Evolutionary conservation across 2,797 vertebrate species (phyloP), one percentile per base, ranked within the genome.

Genomic region (Leuciscus waleckii): DNA sequence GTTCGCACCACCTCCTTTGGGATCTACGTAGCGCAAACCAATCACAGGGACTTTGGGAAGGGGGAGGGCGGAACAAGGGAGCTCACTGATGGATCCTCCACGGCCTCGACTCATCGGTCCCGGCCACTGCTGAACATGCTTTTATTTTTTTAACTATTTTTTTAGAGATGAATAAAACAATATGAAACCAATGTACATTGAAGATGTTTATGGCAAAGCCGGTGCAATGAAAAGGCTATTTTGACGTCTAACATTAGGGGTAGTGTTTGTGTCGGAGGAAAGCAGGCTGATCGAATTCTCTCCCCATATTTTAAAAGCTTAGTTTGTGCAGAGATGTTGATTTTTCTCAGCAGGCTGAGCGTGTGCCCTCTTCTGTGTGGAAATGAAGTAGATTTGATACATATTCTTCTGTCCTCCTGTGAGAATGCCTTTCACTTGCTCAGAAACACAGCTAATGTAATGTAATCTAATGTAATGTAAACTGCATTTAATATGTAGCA

Each of bases 271-370:
- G 73, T 81, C 61, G 32, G 67, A 69, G 73, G 82, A 71, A 88
- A 73, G 79, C 73, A 82, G 89, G 86, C 83, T 35, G 61, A 63
- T 69, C 35, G 8, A 61, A 76, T 81, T 83, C 83, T 87, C 54
- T 61, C 43, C 81, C 86, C 68, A 32, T 79, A 83, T 81, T 88
- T 92, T 86, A 29, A 74, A 49, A 70, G 88, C 88, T 91, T 83
- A 86, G 86, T 91, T 88, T 90, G 78, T 89, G 84, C 87, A 87
- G 82, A 85, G 79, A 90, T 68, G 81, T 89, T 90, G 90, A 90
- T 91, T 86, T 77, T 92, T 90, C 94, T 95, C 94, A 94, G 94
- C 93, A 91, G 94, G 94, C 94, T 95, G 93, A 94, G 93, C 91
- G 89, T 92, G 88, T 90, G 87, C 89, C 89, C 86, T 71, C 75